Conservation (phyloP, 2,113 vertebrate species). For the Nannospalax galili region DNA sequence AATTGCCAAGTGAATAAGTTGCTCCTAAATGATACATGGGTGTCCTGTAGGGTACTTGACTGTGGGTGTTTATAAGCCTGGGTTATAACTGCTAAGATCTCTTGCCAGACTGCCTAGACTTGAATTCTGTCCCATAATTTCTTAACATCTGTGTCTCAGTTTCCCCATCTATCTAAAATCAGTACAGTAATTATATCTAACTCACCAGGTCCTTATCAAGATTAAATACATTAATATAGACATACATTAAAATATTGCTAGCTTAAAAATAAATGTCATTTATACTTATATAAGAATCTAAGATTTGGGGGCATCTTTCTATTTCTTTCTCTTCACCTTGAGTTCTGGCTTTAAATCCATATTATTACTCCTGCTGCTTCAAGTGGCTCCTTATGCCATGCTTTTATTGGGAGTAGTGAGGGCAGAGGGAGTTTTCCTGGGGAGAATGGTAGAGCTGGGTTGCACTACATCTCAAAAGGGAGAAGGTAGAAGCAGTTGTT, state of each 20-base stretch:
- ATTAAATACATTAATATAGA: background rate
- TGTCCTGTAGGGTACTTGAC: background rate
- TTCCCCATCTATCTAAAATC: slow-evolving; percentile 5
- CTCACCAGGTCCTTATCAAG: background rate
- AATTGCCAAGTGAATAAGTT: background rate
- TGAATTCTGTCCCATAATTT: slow-evolving; percentile 1
- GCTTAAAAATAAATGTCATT: background rate
- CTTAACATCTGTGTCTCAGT: background rate
- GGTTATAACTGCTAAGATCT: background rate
- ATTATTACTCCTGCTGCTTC: background rate
- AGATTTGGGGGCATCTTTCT: background rate
- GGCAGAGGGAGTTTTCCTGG: background rate
- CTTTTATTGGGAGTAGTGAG: background rate
- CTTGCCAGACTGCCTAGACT: background rate
- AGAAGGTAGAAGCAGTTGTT: slow-evolving; percentile 25
- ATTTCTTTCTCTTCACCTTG: background rate
- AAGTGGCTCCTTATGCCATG: background rate
- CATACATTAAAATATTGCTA: background rate
- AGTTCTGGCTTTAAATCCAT: background rate
- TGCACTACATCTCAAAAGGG: background rate
- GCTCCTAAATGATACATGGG: background rate
- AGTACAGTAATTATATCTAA: background rate
- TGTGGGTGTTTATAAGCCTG: background rate
- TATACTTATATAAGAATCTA: slow-evolving; percentile 16
- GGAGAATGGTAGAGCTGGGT: background rate